Conservation (phyloP, 1,140 invertebrate genomes). For the Agrypnia vestita region DNA sequence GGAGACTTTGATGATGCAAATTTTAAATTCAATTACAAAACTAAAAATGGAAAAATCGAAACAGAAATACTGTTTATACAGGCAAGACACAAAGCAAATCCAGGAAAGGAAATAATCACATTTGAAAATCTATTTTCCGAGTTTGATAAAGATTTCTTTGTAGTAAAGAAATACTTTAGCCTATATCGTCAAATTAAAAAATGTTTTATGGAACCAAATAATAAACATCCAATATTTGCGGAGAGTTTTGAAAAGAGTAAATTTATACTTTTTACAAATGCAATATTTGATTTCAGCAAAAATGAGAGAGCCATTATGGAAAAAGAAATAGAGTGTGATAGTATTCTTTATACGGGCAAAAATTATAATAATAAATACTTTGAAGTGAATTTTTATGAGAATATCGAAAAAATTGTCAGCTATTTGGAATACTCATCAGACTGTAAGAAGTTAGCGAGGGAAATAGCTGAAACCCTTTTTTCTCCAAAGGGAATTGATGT, state of each 20-base stretch:
- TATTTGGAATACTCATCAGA: not conserved
- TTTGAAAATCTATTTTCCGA: not conserved
- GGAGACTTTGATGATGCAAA: slow-evolving; percentile 1
- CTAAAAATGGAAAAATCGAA: not conserved
- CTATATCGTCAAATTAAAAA: not conserved
- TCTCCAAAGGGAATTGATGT: not conserved
- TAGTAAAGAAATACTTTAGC: not conserved
- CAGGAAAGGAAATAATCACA: not conserved
- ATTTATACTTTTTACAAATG: not conserved
- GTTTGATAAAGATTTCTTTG: not conserved
- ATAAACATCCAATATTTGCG: not conserved
- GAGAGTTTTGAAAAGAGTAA: not conserved
- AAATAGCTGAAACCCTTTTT: not conserved
- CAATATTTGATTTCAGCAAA: not conserved
- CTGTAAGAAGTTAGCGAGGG: not conserved
- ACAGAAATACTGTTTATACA: not conserved
- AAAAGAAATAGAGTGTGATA: not conserved
- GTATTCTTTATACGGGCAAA: not conserved
- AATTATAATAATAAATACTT: not conserved
- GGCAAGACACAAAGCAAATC: slow-evolving; percentile 1
- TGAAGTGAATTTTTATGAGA: not conserved
- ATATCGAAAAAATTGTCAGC: not conserved
- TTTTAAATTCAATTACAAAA: not conserved
- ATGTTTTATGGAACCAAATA: not conserved
- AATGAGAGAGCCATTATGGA: not conserved